These are phyloP conservation scores for Isoperla grammatica DNA, from an alignment of 2,888 invertebrate genomes.

Conservation along the genomic window DNA sequence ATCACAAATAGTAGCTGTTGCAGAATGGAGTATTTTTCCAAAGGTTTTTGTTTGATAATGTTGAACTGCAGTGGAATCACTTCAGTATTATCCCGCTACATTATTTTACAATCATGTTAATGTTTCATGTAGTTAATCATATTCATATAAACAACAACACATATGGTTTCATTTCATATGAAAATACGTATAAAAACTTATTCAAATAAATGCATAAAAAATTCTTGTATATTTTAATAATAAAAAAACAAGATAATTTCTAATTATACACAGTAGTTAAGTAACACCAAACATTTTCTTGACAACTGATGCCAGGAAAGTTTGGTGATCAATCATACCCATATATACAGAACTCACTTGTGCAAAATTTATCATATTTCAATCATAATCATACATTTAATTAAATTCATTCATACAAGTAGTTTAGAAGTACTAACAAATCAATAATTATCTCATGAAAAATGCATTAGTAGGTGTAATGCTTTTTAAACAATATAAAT, in stretches of 20 bases:
- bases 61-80: background rate
- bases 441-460: no score
- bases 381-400: no score
- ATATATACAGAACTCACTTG: no score
- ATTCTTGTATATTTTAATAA: slow-evolving; percentile 12
- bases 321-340: no score
- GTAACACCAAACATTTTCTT: no score
- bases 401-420: no score
- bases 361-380: no score
- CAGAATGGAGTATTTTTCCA: background rate
- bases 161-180: slow-evolving; percentile 14
- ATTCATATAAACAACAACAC: slow-evolving; percentile 9
- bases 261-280: background rate
- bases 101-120: slow-evolving; percentile 1
- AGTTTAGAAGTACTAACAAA: no score
- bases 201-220: slow-evolving; percentile 12
- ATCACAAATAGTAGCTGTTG: background rate
- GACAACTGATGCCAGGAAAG: no score
- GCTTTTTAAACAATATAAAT: no score
- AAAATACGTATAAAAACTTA: slow-evolving; percentile 20
- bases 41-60: background rate
- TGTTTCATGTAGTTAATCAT: slow-evolving; percentile 8
- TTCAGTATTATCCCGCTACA: background rate
- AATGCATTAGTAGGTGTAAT: no score
- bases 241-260: slow-evolving; percentile 8